Evolutionary conservation across 2,888 invertebrate species (phyloP), one percentile per base, ranked within the genome.

Genomic region (Aphelenchoides bicaudatus): DNA sequence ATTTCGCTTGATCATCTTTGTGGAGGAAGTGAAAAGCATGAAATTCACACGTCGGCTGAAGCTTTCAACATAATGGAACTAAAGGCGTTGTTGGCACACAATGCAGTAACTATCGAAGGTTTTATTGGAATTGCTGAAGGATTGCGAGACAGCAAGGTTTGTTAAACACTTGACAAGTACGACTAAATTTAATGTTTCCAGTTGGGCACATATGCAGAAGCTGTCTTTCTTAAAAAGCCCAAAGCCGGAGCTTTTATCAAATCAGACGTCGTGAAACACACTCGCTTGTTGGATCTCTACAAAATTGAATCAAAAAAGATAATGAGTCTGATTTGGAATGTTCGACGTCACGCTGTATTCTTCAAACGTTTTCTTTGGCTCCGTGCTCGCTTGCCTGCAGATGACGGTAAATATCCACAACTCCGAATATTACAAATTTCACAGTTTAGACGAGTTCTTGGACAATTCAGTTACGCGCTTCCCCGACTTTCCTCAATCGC

Each of bases 291-390:
- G 43, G 43, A 43, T 10, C 16, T 43, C 23, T 25, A 19, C 21
- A 43, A 43, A 25, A 6, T 43, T n/a, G 43, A 43, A 8, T 19
- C 25, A 19, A 6, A n/a, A 1, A 51, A 51, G 37, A 8, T 51
- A 2, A 23, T 51, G 13, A n/a, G 38, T 2, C 37, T 38, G 2
- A 30, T 51, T 8, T 51, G 52, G 52, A 13, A 6, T 8, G 31
- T 29, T 8, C 31, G 52, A 19, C 31, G 39, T 2, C 25, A 51
- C 10, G 21, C 31, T 13, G 8, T 8, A 2, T 51, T 51, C 4
- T 39, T 51, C 37, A 51, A 51, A 2, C 52, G 52, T 16, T 51
- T 51, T 19, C 37, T 51, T 23, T 51, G 52, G 52, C 37, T 51
- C 25, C 23, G 19, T 8, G 43, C 43, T n/a, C 43, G 23, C 10